These are phyloP conservation scores for Plectrocnemia conspersa DNA, from an alignment of 1,140 invertebrate genomes.

Conservation along the genomic window DNA sequence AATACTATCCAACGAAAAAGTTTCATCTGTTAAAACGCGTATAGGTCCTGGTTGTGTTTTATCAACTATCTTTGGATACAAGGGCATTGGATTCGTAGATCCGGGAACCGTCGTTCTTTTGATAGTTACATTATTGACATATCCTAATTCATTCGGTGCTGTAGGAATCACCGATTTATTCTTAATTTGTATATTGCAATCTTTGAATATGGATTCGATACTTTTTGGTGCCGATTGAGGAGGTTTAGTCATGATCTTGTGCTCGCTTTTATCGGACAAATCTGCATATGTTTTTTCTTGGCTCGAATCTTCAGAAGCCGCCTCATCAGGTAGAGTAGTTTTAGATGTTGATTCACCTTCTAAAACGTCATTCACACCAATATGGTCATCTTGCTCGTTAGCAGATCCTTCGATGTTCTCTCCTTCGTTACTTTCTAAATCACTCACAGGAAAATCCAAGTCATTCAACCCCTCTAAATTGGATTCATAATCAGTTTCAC, in stretches of 20 bases:
- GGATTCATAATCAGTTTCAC: slow-evolving; percentile 9
- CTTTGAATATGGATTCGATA: slow-evolving; percentile 5
- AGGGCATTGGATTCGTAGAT: background rate
- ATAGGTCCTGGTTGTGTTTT: slow-evolving; percentile 35
- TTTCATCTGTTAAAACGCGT: slow-evolving; percentile 46
- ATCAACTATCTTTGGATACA: background rate
- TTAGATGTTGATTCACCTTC: slow-evolving; percentile 13
- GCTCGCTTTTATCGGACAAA: slow-evolving; percentile 35
- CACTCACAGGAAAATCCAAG: background rate
- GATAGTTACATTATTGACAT: slow-evolving; percentile 30
- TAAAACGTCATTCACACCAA: slow-evolving; percentile 17
- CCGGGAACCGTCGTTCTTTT: slow-evolving; percentile 18
- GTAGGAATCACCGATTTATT: slow-evolving; percentile 11
- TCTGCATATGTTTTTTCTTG: slow-evolving; percentile 34
- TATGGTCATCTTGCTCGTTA: background rate
- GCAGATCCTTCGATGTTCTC: background rate
- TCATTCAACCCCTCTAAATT: slow-evolving; percentile 3
- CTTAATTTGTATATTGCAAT: slow-evolving; percentile 30
- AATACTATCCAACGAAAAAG: slow-evolving; percentile 44
- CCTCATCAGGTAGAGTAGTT: slow-evolving; percentile 22
- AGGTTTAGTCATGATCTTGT: slow-evolving; percentile 30
- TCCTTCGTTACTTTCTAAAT: background rate
- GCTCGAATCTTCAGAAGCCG: slow-evolving; percentile 32
- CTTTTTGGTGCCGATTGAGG: background rate
- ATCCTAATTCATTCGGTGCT: slow-evolving; percentile 7